Evolutionary conservation across 2,888 invertebrate species (phyloP).

Genomic region (Eledone cirrhosa): DNA sequence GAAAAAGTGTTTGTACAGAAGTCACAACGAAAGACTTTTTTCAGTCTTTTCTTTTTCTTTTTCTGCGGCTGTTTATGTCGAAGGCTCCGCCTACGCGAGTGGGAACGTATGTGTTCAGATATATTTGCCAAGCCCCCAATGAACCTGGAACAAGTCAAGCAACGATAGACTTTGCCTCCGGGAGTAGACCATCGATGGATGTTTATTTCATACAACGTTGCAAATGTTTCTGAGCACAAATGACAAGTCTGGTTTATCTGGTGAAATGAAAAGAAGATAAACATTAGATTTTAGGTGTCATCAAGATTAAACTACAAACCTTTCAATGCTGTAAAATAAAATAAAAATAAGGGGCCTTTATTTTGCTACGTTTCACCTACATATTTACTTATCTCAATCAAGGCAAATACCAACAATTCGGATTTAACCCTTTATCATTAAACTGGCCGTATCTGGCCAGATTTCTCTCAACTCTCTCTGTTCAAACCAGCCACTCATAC

Average conservation of each 20-base stretch:
- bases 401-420: too few species aligned
- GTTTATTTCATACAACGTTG: not conserved
- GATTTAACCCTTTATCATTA: too few species aligned
- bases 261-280: not conserved
- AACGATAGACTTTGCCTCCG: conserved; percentile 7
- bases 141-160: not conserved
- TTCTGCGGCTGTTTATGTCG: not conserved
- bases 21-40: not conserved
- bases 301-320: too few species aligned
- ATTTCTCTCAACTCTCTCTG: too few species aligned
- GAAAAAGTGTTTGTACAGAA: not conserved
- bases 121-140: not conserved
- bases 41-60: not conserved
- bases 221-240: not conserved
- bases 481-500: too few species aligned
- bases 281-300: not conserved
- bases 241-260: not conserved
- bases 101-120: not conserved
- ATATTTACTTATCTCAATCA: too few species aligned
- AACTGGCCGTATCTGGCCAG: too few species aligned
- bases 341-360: too few species aligned
- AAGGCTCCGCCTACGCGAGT: not conserved
- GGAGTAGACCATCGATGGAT: conserved; percentile 7
- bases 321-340: too few species aligned
- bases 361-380: too few species aligned